Evolutionary conservation across 1,140 invertebrate species (phyloP).

Genomic region (Drusus annulatus): DNA sequence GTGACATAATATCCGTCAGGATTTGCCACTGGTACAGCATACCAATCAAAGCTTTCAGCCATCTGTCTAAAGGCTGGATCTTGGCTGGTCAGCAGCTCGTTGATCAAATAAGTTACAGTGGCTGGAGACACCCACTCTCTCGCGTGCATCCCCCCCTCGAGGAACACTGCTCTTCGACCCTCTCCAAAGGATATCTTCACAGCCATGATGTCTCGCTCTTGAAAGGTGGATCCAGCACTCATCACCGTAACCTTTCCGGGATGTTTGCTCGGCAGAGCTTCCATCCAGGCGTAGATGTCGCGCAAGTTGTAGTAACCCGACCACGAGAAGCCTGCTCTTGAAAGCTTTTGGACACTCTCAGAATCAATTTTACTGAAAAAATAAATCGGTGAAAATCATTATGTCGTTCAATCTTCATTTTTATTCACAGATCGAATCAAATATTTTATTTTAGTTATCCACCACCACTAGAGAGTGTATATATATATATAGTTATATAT

Average conservation of each 20-base stretch:
- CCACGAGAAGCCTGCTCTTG: slow-evolving; percentile 56
- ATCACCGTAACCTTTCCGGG: slow-evolving; percentile 68
- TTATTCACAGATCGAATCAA: too few species aligned
- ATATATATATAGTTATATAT: too few species aligned
- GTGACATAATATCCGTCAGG: slow-evolving; percentile 80
- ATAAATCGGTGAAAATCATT: too few species aligned
- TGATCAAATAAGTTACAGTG: slow-evolving; percentile 73
- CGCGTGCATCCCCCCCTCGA: slow-evolving; percentile 73
- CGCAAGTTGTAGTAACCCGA: slow-evolving; percentile 65
- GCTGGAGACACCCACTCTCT: slow-evolving; percentile 80
- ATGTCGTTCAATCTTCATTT: too few species aligned
- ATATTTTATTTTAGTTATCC: too few species aligned
- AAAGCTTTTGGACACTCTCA: background rate
- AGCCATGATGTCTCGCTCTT: slow-evolving; percentile 75
- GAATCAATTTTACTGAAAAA: slow-evolving; percentile 23
- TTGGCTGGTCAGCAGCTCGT: slow-evolving; percentile 69
- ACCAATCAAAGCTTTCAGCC: slow-evolving; percentile 74
- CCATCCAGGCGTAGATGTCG: slow-evolving; percentile 65
- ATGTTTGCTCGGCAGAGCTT: slow-evolving; percentile 67
- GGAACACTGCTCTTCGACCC: slow-evolving; percentile 63
- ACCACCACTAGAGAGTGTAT: too few species aligned
- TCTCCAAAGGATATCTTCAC: slow-evolving; percentile 71
- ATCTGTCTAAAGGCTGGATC: slow-evolving; percentile 64
- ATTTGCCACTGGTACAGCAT: slow-evolving; percentile 74
- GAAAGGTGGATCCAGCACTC: slow-evolving; percentile 71